Percentiles rank a stretch among this genome's conserved stretches.
phyloP scores from a whole-genome alignment of 35 echinoderm and acorn worm species.

The Strongylocentrotus purpuratus region DNA sequence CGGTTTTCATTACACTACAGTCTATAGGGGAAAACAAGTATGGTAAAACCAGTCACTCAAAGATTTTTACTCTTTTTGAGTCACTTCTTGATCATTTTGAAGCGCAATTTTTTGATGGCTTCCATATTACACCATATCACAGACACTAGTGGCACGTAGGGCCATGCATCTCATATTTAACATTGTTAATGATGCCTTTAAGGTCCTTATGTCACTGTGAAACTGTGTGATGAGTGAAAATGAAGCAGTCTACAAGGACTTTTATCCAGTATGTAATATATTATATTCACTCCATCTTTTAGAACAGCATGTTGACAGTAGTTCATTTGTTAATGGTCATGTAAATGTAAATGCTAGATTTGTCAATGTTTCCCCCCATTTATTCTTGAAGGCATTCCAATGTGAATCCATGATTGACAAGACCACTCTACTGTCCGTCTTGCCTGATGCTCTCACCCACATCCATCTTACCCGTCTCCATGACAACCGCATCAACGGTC shows the following conservation, averaged over 20 bases:
- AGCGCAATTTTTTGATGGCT: no score
- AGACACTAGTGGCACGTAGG: no score
- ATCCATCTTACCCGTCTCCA: constrained; percentile 43
- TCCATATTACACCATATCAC: no score
- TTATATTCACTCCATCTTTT: neutral
- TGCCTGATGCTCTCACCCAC: constrained; percentile 44
- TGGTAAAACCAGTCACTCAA: no score
- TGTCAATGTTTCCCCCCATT: neutral
- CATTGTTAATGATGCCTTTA: no score
- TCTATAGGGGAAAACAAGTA: no score
- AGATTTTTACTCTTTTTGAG: no score
- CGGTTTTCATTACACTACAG: no score
- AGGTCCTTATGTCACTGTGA: no score
- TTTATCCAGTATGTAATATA: neutral
- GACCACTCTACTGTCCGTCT: constrained; percentile 59
- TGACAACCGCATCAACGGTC: constrained; percentile 46
- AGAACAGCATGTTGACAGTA: neutral
- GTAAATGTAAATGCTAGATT: neutral
- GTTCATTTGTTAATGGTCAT: neutral
- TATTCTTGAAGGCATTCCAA: constrained; percentile 54
- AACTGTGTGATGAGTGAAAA: neutral
- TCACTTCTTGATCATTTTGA: no score
- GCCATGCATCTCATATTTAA: no score
- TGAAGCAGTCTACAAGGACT: neutral
- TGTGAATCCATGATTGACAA: constrained; percentile 58